Conservation (phyloP, 2,888 invertebrate genomes). For the Strigamia transsilvanica region DNA sequence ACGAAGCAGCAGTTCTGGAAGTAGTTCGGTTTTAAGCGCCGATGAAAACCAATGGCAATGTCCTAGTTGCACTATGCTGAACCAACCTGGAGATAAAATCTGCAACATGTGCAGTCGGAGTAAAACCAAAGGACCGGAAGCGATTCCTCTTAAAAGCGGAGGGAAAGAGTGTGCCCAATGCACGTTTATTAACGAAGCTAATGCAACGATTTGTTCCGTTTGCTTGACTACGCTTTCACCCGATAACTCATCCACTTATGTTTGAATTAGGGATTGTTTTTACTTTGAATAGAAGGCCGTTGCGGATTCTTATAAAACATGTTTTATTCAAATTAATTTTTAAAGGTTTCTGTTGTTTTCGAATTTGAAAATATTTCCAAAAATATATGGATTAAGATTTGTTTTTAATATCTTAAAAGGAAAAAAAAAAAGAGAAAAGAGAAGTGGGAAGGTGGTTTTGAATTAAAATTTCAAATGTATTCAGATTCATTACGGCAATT, state of each 20-base stretch:
- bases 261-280: background rate
- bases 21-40: background rate
- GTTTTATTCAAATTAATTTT: background rate
- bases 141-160: slow-evolving; percentile 74
- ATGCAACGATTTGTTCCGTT: slow-evolving; percentile 73
- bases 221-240: slow-evolving; percentile 64
- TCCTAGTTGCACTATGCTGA: slow-evolving; percentile 76
- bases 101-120: slow-evolving; percentile 82
- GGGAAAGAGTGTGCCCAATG: slow-evolving; percentile 79
- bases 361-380: too few species aligned
- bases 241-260: slow-evolving; percentile 22
- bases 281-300: background rate
- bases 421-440: too few species aligned
- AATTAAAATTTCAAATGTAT: too few species aligned
- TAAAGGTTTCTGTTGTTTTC: background rate
- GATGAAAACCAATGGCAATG: slow-evolving; percentile 71
- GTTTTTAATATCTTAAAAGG: too few species aligned
- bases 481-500: too few species aligned
- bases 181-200: slow-evolving; percentile 77
- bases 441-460: too few species aligned
- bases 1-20: slow-evolving; percentile 46
- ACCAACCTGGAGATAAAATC: slow-evolving; percentile 68
- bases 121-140: slow-evolving; percentile 69
- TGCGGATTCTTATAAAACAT: background rate
- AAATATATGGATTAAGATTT: too few species aligned